Evolutionary conservation across 2,797 vertebrate genomes (phyloP).

Genomic region (Sciurus vulgaris): DNA sequence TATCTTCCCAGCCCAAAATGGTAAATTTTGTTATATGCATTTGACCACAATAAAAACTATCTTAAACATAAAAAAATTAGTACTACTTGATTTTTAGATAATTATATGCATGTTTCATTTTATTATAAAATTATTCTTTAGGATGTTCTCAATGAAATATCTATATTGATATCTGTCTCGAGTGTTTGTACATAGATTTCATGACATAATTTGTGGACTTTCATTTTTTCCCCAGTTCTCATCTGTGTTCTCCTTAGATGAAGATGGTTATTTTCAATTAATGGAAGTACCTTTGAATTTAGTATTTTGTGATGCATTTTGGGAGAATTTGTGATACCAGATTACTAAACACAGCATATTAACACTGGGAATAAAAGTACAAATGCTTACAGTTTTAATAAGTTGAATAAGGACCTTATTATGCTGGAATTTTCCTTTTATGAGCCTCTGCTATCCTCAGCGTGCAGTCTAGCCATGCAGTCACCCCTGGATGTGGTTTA

Average conservation of each 20-base stretch:
- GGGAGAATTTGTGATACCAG: slow-evolving; percentile 3
- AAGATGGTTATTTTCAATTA: slow-evolving; percentile 45
- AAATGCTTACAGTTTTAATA: slow-evolving; percentile 17
- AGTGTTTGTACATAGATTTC: background rate
- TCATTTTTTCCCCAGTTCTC: background rate
- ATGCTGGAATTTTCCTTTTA: background rate
- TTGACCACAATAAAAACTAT: background rate
- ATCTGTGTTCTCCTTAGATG: background rate
- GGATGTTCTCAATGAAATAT: background rate
- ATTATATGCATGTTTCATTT: background rate
- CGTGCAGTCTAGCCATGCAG: background rate
- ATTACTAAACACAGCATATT: background rate
- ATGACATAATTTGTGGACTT: slow-evolving; percentile 11
- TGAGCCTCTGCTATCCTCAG: background rate
- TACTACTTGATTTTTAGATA: slow-evolving; percentile 7
- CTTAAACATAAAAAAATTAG: background rate
- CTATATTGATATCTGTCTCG: background rate
- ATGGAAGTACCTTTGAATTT: background rate
- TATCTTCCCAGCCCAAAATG: background rate
- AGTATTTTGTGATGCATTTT: slow-evolving; percentile 23
- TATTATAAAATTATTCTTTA: slow-evolving; percentile 6
- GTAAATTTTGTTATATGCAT: background rate
- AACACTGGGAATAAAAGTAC: background rate
- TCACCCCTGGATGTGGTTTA: background rate
- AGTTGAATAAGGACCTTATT: slow-evolving; percentile 30